Evolutionary conservation across 1,140 invertebrate genomes (phyloP).

Genomic region (Bathynomus jamesi): DNA sequence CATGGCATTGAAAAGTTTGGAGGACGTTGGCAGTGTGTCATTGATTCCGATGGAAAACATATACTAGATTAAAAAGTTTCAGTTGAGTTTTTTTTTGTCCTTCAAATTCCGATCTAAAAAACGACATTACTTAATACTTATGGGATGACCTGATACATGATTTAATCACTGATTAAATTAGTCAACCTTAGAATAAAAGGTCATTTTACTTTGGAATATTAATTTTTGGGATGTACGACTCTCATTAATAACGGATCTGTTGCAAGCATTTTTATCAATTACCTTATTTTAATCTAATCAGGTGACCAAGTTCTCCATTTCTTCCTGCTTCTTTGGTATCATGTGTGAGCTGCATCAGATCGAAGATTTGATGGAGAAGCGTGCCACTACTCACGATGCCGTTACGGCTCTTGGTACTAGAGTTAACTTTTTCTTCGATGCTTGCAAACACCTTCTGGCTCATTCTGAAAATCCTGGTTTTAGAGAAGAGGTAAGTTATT

Average conservation of each 20-base stretch:
- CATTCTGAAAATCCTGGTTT: slow-evolving; percentile 48
- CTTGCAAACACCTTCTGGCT: slow-evolving; percentile 60
- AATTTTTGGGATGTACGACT: too few species aligned
- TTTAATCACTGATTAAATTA: too few species aligned
- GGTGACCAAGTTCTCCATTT: slow-evolving; percentile 81
- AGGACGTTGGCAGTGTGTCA: too few species aligned
- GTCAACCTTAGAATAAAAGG: too few species aligned
- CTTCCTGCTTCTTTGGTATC: slow-evolving; percentile 77
- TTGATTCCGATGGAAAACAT: too few species aligned
- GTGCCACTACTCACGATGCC: slow-evolving; percentile 46
- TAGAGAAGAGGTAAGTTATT: slow-evolving; percentile 49
- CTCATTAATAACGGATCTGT: slow-evolving; percentile 40
- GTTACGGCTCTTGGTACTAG: slow-evolving; percentile 52
- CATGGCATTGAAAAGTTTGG: too few species aligned
- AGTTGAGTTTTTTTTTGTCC: too few species aligned
- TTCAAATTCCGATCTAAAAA: too few species aligned
- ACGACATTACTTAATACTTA: too few species aligned
- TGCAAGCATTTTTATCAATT: slow-evolving; percentile 29
- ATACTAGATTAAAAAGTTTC: too few species aligned
- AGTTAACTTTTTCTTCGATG: slow-evolving; percentile 61
- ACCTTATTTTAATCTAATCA: slow-evolving; percentile 46
- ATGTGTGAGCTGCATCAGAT: slow-evolving; percentile 78
- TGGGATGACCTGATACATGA: too few species aligned
- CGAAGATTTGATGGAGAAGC: slow-evolving; percentile 60
- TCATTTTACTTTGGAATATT: too few species aligned